These are phyloP conservation scores for Trialeurodes vaporariorum DNA, from an alignment of 1,140 invertebrate genomes.

Conservation along the genomic window DNA sequence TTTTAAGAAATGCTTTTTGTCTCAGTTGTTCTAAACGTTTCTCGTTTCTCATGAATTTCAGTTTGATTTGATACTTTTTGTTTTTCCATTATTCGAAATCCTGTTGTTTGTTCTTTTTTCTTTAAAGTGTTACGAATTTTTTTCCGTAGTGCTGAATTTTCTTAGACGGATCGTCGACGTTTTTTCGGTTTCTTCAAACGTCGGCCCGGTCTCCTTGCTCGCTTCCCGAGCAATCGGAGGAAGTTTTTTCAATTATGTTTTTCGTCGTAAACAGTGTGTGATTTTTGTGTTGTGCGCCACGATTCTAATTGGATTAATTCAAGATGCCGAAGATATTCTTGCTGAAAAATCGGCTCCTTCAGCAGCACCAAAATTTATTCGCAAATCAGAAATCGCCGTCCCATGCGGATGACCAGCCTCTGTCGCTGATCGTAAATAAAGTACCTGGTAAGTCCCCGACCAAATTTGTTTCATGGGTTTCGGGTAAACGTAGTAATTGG, in stretches of 20 bases:
- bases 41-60: too few relatives aligned
- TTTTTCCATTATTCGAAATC: too few relatives aligned
- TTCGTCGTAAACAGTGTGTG: neutral
- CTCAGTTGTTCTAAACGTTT: too few relatives aligned
- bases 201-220: neutral
- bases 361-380: slow-evolving; percentile 68
- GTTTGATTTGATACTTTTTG: too few relatives aligned
- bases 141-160: too few relatives aligned
- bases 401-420: neutral
- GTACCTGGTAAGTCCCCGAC: neutral
- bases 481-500: too few relatives aligned
- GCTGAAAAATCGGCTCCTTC: slow-evolving; percentile 74
- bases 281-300: neutral
- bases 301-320: neutral
- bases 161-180: neutral
- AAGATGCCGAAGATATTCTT: slow-evolving; percentile 80
- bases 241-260: neutral
- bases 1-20: neutral
- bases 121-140: too few relatives aligned
- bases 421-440: neutral
- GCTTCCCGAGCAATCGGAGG: neutral
- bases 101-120: too few relatives aligned
- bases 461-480: too few relatives aligned
- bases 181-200: too few relatives aligned
- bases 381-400: slow-evolving; percentile 48